Base-by-base conservation (phyloP, 2,888 invertebrate genomes). In the Agrochola litura region DNA sequence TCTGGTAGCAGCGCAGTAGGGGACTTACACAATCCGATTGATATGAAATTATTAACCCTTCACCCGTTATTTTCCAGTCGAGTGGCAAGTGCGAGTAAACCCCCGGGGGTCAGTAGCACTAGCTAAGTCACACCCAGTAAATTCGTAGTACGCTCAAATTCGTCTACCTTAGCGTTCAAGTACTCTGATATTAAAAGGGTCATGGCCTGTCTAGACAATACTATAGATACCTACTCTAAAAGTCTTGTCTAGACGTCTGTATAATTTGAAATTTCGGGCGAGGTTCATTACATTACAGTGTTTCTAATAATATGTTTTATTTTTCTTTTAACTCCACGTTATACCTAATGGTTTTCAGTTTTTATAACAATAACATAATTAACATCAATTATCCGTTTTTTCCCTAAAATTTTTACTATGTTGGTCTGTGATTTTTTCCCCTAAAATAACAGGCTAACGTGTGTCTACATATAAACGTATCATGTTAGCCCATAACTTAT, bases 131-230 rank as follows among this genome's bases (percentile, higher is more conserved):
- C 79, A 76, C 71, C 76, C 67, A 78, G 76, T 83, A 69, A 70
- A 79, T 78, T 72, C 73, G 56, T 74, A 79, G 60, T 84, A 84
- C 60, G 77, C 70, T 68, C 73, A 77, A 82, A 84, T 87, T 82
- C 68, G 81, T 87, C 61, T 84, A 87, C 79, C 83, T 81, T 66
- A 80, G 81, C 67, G 78, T 81, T 81, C 78, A 87, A 86, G 82
- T 85, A 87, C 86, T 88, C 88, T 70, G 69, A 73, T 79, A 81
- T 88, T 92, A 91, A 90, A 92, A 91, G 91, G 95, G 95, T 94
- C 95, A 92, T 92, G 92, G 92, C 93, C 95, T 88, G 96, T 95
- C 96, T 96, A 96, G 96, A 95, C 96, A 88, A 86, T 90, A 89
- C 90, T 92, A 90, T 90, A 91, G 66, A 90, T 90, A 90, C 90